Evolutionary conservation across 2,888 invertebrate species (phyloP), one percentile per base, ranked within the genome.

Genomic region (Scaptomyza flava): DNA sequence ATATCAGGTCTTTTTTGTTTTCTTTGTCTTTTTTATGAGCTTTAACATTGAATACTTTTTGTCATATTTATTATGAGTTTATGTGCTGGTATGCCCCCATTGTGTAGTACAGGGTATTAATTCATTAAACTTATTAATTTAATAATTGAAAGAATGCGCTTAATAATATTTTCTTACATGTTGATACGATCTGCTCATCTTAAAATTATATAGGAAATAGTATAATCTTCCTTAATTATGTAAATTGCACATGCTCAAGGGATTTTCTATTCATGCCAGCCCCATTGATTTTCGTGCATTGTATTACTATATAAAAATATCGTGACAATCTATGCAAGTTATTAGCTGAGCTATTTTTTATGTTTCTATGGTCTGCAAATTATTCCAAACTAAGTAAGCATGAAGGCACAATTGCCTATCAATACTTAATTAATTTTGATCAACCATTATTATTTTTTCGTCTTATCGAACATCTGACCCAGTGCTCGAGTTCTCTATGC

Each of bases 401-500:
- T 41, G 38, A 43, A n/a, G 0, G 7, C 14, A 8, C 9, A 47
- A 17, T 17, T 33, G 42, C 6, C 43, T 68, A 48, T 58, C 43
- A 20, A 34, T 30, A n/a, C 1, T 6, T 14, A 2, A 12, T 12
- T 17, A 12, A 46, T 45, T 42, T 38, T n/a, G 31, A 54, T 50
- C 45, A 45, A 8, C 1, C 1, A n/a, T 20, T 4, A n/a, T 38
- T 50, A 31, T 38, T 43, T 45, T 14, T 33, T 3, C 23, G 2
- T 11, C 38, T n/a, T n/a, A 42, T 45, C 52, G 9, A 52, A 53
- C 59, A 63, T 59, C 53, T 57, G 62, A 45, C 47, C 7, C 31
- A 31, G 23, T 6, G 9, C 7, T 34, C 42, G 23, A 30, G 17
- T 27, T 38, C 51, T 58, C 34, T 4, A 14, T 27, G 4, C 3